Conservation (phyloP, 2,113 vertebrate species). For the Stercorarius parasiticus region DNA sequence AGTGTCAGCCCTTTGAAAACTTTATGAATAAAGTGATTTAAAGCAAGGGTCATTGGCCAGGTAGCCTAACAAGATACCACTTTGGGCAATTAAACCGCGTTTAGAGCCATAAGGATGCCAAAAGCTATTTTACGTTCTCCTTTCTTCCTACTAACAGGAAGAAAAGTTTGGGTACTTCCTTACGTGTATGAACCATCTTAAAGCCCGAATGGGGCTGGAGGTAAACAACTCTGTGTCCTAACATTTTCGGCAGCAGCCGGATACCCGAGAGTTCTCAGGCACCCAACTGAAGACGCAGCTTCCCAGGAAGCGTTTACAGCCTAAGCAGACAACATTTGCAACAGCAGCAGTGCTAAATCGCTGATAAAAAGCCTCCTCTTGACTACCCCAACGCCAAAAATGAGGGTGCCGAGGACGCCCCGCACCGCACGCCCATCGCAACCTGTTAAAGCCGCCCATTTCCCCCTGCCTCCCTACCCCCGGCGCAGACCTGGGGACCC, state of each 20-base stretch:
- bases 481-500: neutral
- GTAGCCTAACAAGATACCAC: neutral
- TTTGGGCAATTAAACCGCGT: neutral
- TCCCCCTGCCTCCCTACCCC: neutral
- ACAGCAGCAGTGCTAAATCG: accelerated
- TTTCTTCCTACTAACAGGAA: neutral
- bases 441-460: neutral
- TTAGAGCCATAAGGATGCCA: neutral
- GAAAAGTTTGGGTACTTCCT: neutral
- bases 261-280: neutral
- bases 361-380: neutral
- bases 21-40: neutral
- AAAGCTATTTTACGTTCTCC: neutral
- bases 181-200: neutral
- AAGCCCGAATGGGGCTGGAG: neutral
- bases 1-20: neutral
- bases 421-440: neutral
- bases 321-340: neutral
- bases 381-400: neutral
- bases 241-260: neutral
- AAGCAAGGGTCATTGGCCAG: neutral
- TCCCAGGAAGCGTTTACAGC: neutral
- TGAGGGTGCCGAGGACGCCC: neutral
- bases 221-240: neutral
- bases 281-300: neutral